Conservation (phyloP, 1,140 invertebrate species). For the Ptiloglossa arizonensis region DNA sequence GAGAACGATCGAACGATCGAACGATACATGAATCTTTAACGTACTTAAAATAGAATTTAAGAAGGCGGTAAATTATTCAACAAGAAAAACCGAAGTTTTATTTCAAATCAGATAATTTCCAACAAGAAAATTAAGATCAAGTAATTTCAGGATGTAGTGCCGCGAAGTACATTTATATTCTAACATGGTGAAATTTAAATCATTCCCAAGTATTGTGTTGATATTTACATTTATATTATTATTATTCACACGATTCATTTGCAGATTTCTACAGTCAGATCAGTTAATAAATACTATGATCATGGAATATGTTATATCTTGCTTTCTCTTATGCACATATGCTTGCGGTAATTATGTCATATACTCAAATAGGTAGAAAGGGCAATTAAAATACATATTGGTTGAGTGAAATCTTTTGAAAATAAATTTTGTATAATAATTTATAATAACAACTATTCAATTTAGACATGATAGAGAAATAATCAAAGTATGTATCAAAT, state of each 20-base stretch:
- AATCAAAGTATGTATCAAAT: neutral
- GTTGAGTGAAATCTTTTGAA: too few relatives aligned
- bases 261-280: conserved; percentile 73
- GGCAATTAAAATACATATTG: neutral
- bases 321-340: neutral
- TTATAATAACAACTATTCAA: conserved; percentile 9
- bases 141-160: neutral
- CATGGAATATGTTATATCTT: conserved; percentile 71
- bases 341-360: neutral
- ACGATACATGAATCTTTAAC: conserved; percentile 16
- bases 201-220: conserved; percentile 63
- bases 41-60: conserved; percentile 42
- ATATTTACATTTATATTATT: conserved; percentile 79
- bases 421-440: too few relatives aligned
- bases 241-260: conserved; percentile 74
- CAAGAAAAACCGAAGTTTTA: neutral
- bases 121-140: neutral
- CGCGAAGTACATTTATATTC: neutral
- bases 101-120: conserved; percentile 5
- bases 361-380: neutral
- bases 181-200: neutral
- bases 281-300: conserved; percentile 80
- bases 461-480: neutral
- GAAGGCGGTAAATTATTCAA: neutral
- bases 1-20: conserved; percentile 35